Evolutionary conservation across 1,140 invertebrate species (phyloP).

Genomic region (Lanistes nyassanus): DNA sequence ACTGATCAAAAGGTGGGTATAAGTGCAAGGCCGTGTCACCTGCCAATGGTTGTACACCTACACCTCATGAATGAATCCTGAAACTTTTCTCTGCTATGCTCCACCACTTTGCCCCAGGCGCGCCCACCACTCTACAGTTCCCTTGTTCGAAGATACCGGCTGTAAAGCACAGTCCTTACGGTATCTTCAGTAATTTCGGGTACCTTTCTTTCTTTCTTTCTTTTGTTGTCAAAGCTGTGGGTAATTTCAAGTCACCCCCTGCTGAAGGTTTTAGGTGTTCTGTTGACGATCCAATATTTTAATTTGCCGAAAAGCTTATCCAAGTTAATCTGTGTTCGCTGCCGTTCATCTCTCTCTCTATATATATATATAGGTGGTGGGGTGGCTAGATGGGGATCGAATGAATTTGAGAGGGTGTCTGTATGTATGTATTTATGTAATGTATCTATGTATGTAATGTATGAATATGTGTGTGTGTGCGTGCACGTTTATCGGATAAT

Average conservation of each 20-base stretch:
- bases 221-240: not conserved
- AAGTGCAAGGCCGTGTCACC: no score
- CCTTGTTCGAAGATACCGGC: not conserved
- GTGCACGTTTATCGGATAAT: slow-evolving; percentile 2
- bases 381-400: not conserved
- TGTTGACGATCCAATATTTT: not conserved
- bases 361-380: not conserved
- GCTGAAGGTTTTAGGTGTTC: no score
- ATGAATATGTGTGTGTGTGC: slow-evolving; percentile 5
- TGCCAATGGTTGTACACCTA: no score
- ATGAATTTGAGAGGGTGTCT: not conserved
- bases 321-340: not conserved
- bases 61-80: not conserved
- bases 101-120: no score
- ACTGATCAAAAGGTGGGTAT: no score
- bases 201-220: not conserved
- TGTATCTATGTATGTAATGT: not conserved
- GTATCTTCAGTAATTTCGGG: not conserved
- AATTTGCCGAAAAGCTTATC: not conserved
- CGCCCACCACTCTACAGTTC: not conserved
- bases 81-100: no score
- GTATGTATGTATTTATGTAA: not conserved
- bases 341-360: not conserved
- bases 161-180: not conserved
- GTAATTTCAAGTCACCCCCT: no score